Evolutionary conservation across 2,888 invertebrate genomes (phyloP).

Genomic region (Sarcophaga subvicina): DNA sequence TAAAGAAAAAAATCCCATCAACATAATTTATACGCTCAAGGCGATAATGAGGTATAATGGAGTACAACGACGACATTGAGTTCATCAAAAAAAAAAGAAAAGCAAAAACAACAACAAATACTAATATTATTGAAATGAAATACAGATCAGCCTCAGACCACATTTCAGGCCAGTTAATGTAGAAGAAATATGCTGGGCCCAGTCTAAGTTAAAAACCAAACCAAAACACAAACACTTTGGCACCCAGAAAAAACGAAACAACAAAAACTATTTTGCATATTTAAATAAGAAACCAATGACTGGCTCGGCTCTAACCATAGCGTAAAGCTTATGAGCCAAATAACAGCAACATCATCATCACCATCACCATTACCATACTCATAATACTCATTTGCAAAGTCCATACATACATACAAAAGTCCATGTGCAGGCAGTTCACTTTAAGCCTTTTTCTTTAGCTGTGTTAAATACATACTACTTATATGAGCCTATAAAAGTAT

Average conservation of each 20-base stretch:
- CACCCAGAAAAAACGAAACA: neutral
- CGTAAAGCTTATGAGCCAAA: neutral
- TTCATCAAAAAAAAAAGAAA: constrained; percentile 51
- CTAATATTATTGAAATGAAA: neutral
- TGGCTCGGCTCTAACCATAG: constrained; percentile 44
- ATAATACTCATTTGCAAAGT: neutral
- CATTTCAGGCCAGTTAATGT: too few relatives aligned
- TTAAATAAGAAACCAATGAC: constrained; percentile 57
- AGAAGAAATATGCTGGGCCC: neutral
- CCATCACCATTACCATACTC: constrained; percentile 15
- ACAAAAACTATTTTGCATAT: constrained; percentile 6
- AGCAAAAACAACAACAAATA: constrained; percentile 25
- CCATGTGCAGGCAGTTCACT: constrained; percentile 37
- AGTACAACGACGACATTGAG: constrained; percentile 75
- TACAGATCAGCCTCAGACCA: neutral
- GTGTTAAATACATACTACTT: constrained; percentile 52
- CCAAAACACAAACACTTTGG: neutral
- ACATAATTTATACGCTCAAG: constrained; percentile 81
- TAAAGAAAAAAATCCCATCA: constrained; percentile 75
- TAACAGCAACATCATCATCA: constrained; percentile 18
- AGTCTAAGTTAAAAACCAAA: neutral
- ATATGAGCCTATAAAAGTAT: constrained; percentile 11
- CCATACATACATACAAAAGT: neutral
- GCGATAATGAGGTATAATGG: constrained; percentile 82
- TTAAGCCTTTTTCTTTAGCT: constrained; percentile 35